Evolutionary conservation across 2,888 invertebrate species (phyloP).

Genomic region (Malthinus flaveolus): DNA sequence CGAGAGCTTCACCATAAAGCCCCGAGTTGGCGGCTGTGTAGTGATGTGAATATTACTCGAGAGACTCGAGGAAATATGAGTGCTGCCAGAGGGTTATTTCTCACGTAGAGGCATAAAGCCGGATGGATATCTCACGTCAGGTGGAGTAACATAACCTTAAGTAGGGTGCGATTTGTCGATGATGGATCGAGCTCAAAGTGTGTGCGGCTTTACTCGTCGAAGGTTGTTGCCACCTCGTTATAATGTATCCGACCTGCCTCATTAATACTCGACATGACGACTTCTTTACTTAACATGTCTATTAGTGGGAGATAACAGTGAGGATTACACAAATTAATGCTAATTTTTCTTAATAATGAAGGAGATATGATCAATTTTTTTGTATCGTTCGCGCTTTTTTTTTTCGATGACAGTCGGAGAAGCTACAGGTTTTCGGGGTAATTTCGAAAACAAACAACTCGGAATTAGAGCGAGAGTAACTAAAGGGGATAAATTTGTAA

Average conservation of each 20-base stretch:
- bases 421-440: too few relatives aligned
- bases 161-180: conserved; percentile 31
- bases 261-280: conserved; percentile 26
- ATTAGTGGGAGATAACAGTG: conserved; percentile 17
- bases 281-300: conserved; percentile 18
- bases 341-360: too few relatives aligned
- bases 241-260: conserved; percentile 21
- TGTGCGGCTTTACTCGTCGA: conserved; percentile 26
- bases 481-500: background rate
- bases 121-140: conserved; percentile 48
- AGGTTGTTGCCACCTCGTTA: conserved; percentile 24
- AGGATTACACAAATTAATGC: conserved; percentile 13
- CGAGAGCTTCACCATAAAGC: conserved; percentile 46
- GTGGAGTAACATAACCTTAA: conserved; percentile 47
- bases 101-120: conserved; percentile 49
- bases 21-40: conserved; percentile 39
- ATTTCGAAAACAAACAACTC: too few relatives aligned
- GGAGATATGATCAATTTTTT: too few relatives aligned
- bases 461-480: too few relatives aligned
- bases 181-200: conserved; percentile 21
- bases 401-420: too few relatives aligned
- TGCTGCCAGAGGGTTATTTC: conserved; percentile 43
- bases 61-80: conserved; percentile 50
- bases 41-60: conserved; percentile 52
- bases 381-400: too few relatives aligned